phyloP scores from a whole-genome alignment of 1,140 invertebrate genomes.

The Penaeus indicus region DNA sequence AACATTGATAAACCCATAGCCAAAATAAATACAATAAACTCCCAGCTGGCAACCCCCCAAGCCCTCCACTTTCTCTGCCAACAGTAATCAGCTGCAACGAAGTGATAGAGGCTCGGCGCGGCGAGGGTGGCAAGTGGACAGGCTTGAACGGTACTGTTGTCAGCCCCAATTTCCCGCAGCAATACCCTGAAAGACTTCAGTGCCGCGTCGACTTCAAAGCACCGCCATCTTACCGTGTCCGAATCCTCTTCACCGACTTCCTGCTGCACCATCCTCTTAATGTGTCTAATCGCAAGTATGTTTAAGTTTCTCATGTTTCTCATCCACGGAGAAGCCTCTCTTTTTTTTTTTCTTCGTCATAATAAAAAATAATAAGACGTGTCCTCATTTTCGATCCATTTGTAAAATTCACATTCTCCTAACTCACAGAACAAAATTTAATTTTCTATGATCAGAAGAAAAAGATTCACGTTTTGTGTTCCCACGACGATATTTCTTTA shows the following conservation, averaged over 20 bases:
- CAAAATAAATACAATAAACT: not conserved
- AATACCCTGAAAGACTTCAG: constrained; percentile 39
- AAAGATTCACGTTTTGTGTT: too few relatives aligned
- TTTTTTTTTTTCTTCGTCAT: not conserved
- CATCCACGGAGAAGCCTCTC: not conserved
- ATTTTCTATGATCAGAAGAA: too few relatives aligned
- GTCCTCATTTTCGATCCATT: too few relatives aligned
- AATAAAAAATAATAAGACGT: not conserved
- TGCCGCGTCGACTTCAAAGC: constrained; percentile 47
- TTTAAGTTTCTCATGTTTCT: not conserved
- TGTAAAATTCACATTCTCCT: too few relatives aligned
- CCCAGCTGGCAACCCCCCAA: not conserved
- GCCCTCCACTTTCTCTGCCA: not conserved
- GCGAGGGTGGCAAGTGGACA: constrained; percentile 9
- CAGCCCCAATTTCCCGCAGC: constrained; percentile 38
- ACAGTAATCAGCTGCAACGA: constrained; percentile 49
- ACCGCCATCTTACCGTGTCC: constrained; percentile 12
- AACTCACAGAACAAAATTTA: too few relatives aligned
- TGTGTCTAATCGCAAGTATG: constrained; percentile 44
- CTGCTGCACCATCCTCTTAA: constrained; percentile 44
- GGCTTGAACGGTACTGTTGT: constrained; percentile 36
- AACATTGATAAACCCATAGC: not conserved
- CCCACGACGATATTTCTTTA: too few relatives aligned
- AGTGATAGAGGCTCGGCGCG: constrained; percentile 37
- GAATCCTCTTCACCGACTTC: constrained; percentile 32